These are phyloP conservation scores for Chrysaora quinquecirrha DNA, from an alignment of 30 jellyfish, hydroid and myxozoan genomes.

Conservation along the genomic window DNA sequence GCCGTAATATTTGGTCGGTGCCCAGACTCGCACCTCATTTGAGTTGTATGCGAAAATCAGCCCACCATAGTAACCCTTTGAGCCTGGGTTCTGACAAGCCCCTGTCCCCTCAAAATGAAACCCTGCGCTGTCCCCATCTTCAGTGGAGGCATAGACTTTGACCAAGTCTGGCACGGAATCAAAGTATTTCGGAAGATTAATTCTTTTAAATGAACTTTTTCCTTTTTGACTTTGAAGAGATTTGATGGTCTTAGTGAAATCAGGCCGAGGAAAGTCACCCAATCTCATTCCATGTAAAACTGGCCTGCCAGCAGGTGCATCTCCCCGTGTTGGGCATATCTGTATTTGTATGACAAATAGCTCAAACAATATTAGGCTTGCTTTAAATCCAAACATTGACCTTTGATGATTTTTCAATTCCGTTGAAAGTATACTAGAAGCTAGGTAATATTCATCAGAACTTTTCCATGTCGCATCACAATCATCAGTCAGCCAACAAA, in stretches of 20 bases:
- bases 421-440: too few relatives aligned
- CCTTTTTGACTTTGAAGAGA: constrained; percentile 54
- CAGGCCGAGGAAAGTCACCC: constrained; percentile 95
- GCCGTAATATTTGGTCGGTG: constrained; percentile 76
- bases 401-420: too few relatives aligned
- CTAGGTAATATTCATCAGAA: too few relatives aligned
- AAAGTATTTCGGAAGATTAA: constrained; percentile 57
- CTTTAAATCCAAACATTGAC: neutral
- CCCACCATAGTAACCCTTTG: constrained; percentile 86
- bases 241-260: constrained; percentile 47
- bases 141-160: constrained; percentile 77
- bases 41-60: constrained; percentile 83
- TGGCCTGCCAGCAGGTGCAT: too few relatives aligned
- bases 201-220: constrained; percentile 53
- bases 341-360: neutral
- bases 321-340: neutral
- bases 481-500: too few relatives aligned
- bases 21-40: constrained; percentile 85
- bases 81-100: constrained; percentile 94
- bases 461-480: too few relatives aligned
- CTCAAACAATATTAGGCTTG: neutral
- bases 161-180: constrained; percentile 84
- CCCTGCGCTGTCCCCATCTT: constrained; percentile 90
- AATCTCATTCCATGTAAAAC: constrained; percentile 73
- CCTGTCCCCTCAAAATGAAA: constrained; percentile 94